A percentile compares a stretch with the other conserved stretches of the same genome.
phyloP scores from a whole-genome alignment of 2,113 vertebrate species.

The Periophthalmodon schlosseri region DNA sequence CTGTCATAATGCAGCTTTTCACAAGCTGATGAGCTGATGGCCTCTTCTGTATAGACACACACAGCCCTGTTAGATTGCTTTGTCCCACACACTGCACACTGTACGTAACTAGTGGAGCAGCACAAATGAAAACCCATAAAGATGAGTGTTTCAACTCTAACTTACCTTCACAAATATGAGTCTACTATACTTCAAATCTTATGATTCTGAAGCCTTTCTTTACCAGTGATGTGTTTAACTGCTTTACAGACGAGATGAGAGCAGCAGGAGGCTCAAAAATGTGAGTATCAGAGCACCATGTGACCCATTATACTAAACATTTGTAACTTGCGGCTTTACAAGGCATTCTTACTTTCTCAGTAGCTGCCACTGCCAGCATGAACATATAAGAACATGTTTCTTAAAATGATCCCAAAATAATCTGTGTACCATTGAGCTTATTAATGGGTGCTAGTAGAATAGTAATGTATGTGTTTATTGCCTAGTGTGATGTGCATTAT shows the following conservation, averaged over 20 bases:
- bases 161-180: neutral
- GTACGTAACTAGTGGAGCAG: constrained; percentile 26
- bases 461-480: neutral
- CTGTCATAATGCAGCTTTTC: constrained; percentile 26
- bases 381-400: no score
- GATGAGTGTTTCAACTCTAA: neutral
- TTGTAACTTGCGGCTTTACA: neutral
- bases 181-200: constrained; percentile 4
- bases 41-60: constrained; percentile 13
- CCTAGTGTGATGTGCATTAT: neutral
- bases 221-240: constrained; percentile 9
- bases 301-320: neutral
- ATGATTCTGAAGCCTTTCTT: neutral
- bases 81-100: neutral
- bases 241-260: constrained; percentile 85
- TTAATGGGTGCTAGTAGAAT: neutral
- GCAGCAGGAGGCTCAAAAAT: constrained; percentile 92
- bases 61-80: neutral
- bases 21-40: constrained; percentile 5
- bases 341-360: neutral
- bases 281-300: constrained; percentile 77
- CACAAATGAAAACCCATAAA: constrained; percentile 47
- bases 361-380: no score
- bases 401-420: neutral
- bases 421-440: neutral